Evolutionary conservation across 2,888 invertebrate species (phyloP), one percentile per base, ranked within the genome.

Genomic region (Dryocosmus kuriphilus): DNA sequence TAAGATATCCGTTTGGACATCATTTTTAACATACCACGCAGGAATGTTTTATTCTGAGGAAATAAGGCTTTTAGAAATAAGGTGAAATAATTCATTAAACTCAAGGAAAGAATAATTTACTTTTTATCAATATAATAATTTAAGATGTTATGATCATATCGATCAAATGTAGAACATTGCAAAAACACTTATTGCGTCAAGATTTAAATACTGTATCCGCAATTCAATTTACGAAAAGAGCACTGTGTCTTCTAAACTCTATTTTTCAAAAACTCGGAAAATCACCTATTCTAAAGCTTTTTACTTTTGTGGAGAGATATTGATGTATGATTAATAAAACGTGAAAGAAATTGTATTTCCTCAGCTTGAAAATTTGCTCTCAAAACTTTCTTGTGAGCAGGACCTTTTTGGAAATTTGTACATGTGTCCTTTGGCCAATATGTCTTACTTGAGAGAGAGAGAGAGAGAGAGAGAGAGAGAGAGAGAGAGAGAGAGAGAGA

Each of bases 281-380:
- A n/a, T n/a, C n/a, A n/a, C n/a, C n/a, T n/a, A n/a, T n/a, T n/a
- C n/a, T n/a, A n/a, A n/a, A n/a, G n/a, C n/a, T n/a, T n/a, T n/a
- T n/a, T n/a, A n/a, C n/a, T n/a, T n/a, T n/a, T n/a, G n/a, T n/a
- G n/a, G n/a, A 16, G 38, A 8, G 38, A 8, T 41, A 67, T n/a
- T 67, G 24, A 24, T 38, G 24, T 67, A 41, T 41, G 41, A 41
- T 24, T 16, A 38, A 41, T 67, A 67, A 67, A 24, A 38, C 41
- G 2, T 41, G 41, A 67, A 27, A 27, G 41, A 7, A 67, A 16
- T 67, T 24, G 24, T 24, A 19, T 22, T 67, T 14, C 24, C 27
- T n/a, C 24, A 16, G 24, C 41, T 35, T 38, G n/a, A 19, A 63
- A 63, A 63, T 38, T 63, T n/a, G 22, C n/a, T 67, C 38, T 22